Evolutionary conservation across 2,797 vertebrate species (phyloP).

Genomic region (Halcyon leucocephala): DNA sequence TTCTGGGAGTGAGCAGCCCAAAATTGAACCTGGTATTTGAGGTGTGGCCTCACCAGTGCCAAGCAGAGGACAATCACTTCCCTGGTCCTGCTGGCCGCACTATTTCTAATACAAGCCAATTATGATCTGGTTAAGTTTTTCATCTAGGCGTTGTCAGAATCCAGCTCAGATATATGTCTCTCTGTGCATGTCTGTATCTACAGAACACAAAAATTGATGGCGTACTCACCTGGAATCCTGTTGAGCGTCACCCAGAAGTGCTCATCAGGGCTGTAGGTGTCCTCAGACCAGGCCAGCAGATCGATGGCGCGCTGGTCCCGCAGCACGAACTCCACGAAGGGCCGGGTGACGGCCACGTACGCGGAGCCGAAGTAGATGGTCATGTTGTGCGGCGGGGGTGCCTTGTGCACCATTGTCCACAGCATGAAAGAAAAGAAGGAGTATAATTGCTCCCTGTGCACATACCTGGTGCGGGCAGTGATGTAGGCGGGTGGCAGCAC

Average conservation of each 20-base stretch:
- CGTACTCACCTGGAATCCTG: conserved; percentile 70
- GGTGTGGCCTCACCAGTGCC: neutral
- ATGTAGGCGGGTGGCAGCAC: conserved; percentile 6
- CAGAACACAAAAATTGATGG: neutral
- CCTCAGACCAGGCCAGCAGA: conserved; percentile 69
- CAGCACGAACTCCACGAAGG: conserved; percentile 59
- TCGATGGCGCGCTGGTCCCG: conserved; percentile 42
- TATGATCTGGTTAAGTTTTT: neutral
- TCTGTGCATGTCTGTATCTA: neutral
- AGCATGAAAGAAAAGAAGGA: conserved; percentile 2
- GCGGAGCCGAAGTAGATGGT: conserved; percentile 70
- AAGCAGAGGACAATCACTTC: neutral
- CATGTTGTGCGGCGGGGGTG: conserved; percentile 27
- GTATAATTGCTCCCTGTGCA: conserved; percentile 47
- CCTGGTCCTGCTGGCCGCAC: neutral
- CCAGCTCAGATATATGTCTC: neutral
- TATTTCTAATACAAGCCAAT: neutral
- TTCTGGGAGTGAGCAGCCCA: too few relatives aligned
- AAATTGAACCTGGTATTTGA: neutral
- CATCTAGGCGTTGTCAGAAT: neutral
- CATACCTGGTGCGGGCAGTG: conserved; percentile 35
- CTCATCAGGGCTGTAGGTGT: conserved; percentile 74
- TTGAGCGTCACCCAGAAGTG: conserved; percentile 78
- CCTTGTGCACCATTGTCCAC: neutral
- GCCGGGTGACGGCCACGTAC: conserved; percentile 34